Base-by-base conservation (phyloP, 2,797 vertebrate genomes). In the Bovichtus variegatus region DNA sequence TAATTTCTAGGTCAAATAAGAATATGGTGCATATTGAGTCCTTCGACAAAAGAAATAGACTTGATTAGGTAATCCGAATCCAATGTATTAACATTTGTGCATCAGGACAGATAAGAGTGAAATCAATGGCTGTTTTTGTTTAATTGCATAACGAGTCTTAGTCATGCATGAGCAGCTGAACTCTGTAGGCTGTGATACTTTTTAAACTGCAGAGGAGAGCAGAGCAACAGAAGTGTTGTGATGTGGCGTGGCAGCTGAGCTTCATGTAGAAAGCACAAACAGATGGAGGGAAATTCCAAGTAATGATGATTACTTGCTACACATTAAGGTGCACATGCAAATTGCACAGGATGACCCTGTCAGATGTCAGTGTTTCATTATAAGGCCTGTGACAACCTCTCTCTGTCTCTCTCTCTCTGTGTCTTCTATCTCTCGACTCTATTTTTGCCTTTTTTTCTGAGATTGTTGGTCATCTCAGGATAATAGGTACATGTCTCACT, bases 121-220 rank as follows among this genome's bases (percentile, higher is more conserved):
- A 91, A 82, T 76, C 54, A 68, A 58, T 78, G 57, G 38, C 40
- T 64, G 63, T 70, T 80, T 71, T 82, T 73, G 72, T 78, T 47
- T 70, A 47, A 86, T 88, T 88, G 84, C 79, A 76, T 88, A 86
- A 90, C 85, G 62, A 16, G 18, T 66, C 62, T 87, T 82, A 81
- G 77, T 90, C 84, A 85, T 75, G 84, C 87, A 80, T 86, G 88
- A 88, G 76, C 53, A 78, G 69, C 72, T 76, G 53, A 76, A 62
- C 72, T 76, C 78, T 71, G 86, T 72, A 62, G 82, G 85, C 80
- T 79, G 78, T 83, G 70, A 61, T 84, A 63, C 43, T 69, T 80
- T 80, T 71, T 16, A 55, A 36, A 71, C 67, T 70, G 72, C 80
- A 87, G 74, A 80, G 78, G 51, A 85, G 68, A 75, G 44, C 53